Base-by-base conservation (phyloP, 2,797 vertebrate genomes). In the Argya squamiceps region DNA sequence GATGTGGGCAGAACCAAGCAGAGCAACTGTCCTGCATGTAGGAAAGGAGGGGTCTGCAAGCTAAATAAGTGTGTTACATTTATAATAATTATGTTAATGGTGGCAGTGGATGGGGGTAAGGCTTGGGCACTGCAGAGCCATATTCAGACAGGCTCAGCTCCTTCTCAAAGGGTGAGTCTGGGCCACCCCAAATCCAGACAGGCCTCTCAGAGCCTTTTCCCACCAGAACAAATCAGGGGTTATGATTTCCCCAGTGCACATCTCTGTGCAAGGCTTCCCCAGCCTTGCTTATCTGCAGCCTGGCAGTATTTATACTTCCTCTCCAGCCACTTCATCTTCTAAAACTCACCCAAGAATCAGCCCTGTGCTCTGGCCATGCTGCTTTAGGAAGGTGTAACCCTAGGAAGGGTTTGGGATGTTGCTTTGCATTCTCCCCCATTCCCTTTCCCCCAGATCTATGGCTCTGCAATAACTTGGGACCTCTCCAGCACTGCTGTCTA, bases 21-120 rank as follows among this genome's bases (percentile, higher is more conserved):
- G 41, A 1, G 0, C 0, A 18, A 52, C 27, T 50, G n/a, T 67
- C 11, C 64, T 80, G 34, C 3, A 3, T 1, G 2, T n/a, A 22
- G 46, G 49, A 53, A 67, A 74, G 23, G 30, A 59, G 29, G 22
- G 34, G 30, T 43, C 23, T 76, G 34, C 36, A 26, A 68, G 59
- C 3, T 77, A 37, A 80, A 32, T 14, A 24, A 67, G 4, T 4
- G 2, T 63, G 29, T 15, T 22, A 20, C 44, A 15, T 59, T 74
- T 56, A 10, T 55, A 10, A 34, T 47, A 49, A 68, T 77, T 32
- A 4, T 41, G 8, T 34, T 56, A 27, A 44, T 58, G 26, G 27
- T 44, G 32, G 44, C 64, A 56, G 21, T 30, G 32, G 32, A 17
- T 44, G 58, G 24, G 24, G 9, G 11, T 47, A 74, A 89, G 26